phyloP scores from a whole-genome alignment of 1,140 invertebrate genomes.

The Cherax quadricarinatus region DNA sequence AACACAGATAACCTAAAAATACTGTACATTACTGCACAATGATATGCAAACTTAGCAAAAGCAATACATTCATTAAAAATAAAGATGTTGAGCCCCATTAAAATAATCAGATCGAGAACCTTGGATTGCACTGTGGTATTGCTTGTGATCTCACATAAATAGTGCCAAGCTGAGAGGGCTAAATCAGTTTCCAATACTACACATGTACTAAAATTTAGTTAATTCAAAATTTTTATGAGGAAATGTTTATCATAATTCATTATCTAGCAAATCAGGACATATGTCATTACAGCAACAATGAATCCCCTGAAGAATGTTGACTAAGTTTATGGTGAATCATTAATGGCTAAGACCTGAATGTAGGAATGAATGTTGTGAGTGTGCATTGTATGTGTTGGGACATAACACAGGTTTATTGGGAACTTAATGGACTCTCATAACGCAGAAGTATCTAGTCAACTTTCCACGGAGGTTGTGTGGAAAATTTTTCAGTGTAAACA shows the following conservation, averaged over 20 bases:
- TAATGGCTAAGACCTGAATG: neutral
- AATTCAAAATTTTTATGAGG: neutral
- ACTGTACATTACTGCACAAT: slow-evolving; percentile 6
- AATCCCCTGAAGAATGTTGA: neutral
- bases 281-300: neutral
- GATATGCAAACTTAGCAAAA: neutral
- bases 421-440: slow-evolving; percentile 25
- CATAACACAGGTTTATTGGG: slow-evolving; percentile 26
- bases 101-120: neutral
- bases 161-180: neutral
- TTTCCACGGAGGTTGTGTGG: slow-evolving; percentile 24
- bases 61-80: no score
- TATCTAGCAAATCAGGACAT: no score
- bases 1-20: neutral
- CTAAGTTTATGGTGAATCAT: slow-evolving; percentile 19
- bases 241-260: no score
- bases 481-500: slow-evolving; percentile 32
- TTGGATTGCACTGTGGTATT: neutral
- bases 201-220: neutral
- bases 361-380: slow-evolving; percentile 10
- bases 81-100: no score
- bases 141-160: neutral
- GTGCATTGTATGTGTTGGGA: slow-evolving; percentile 16
- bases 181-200: neutral
- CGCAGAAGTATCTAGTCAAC: slow-evolving; percentile 25